These are phyloP conservation scores for Mesembrinibis cayennensis DNA, from an alignment of 2,113 vertebrate species.

Conservation along the genomic window DNA sequence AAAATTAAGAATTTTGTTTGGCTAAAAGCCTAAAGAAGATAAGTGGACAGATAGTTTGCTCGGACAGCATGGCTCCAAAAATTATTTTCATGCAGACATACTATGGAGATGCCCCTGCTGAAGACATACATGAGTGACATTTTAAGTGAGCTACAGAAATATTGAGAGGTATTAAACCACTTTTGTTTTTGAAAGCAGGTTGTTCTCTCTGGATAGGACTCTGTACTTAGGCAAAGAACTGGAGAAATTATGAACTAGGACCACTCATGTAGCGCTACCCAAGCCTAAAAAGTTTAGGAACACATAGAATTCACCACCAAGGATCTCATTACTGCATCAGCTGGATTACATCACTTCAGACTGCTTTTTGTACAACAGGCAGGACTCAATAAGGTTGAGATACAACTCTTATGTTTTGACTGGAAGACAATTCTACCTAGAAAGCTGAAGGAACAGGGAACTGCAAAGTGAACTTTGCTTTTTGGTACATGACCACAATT, in stretches of 20 bases:
- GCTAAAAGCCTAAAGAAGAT: neutral
- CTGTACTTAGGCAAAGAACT: neutral
- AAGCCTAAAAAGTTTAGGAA: neutral
- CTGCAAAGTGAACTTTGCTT: neutral
- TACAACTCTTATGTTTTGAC: neutral
- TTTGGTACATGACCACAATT: neutral
- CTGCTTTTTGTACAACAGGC: neutral
- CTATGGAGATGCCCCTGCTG: neutral
- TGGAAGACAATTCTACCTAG: neutral
- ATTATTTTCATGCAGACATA: fast-evolving
- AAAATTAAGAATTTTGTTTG: neutral
- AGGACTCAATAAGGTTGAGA: neutral
- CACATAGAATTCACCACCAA: neutral
- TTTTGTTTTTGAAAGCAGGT: neutral
- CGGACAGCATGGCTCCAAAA: neutral
- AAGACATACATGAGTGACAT: neutral
- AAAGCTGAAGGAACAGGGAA: neutral
- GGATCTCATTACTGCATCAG: neutral
- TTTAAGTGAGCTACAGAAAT: neutral
- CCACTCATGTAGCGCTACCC: neutral
- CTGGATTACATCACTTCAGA: neutral
- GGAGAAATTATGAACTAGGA: neutral
- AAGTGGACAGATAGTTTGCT: neutral
- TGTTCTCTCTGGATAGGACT: neutral
- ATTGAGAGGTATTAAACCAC: neutral